A percentile compares a stretch with the other conserved stretches of the same genome.
Evolutionary conservation across 1,140 invertebrate species (phyloP).

Genomic region (Holotrichia oblita): DNA sequence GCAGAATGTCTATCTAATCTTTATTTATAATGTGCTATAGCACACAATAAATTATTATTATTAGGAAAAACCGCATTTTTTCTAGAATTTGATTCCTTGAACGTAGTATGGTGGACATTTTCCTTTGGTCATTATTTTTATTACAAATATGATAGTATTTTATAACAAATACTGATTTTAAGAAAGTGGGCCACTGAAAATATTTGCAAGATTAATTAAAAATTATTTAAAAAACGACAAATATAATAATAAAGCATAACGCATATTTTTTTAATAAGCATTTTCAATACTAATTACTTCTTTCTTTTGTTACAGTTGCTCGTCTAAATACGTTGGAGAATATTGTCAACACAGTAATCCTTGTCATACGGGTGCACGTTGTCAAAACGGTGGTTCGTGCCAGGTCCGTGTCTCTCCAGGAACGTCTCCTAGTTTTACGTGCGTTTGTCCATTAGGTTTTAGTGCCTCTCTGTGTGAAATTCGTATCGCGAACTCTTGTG

Average conservation of each 20-base stretch:
- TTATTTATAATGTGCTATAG: too few species aligned
- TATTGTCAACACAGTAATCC: conserved; percentile 94
- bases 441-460: conserved; percentile 89
- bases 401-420: conserved; percentile 74
- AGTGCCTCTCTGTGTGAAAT: conserved; percentile 94
- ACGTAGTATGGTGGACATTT: too few species aligned
- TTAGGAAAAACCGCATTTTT: too few species aligned
- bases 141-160: too few species aligned
- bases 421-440: conserved; percentile 80
- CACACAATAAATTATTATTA: too few species aligned
- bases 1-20: too few species aligned
- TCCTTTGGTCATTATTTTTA: too few species aligned
- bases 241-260: too few species aligned
- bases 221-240: not conserved
- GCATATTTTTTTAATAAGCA: not conserved
- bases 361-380: conserved; percentile 83
- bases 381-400: conserved; percentile 94
- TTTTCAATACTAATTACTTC: conserved; percentile 44
- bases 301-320: conserved; percentile 82
- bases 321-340: conserved; percentile 88
- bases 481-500: conserved; percentile 87
- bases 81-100: too few species aligned
- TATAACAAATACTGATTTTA: too few species aligned
- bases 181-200: too few species aligned
- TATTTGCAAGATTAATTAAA: too few species aligned